These are phyloP conservation scores for Crypturellus tataupa DNA, from an alignment of 2,797 vertebrate genomes.

Conservation along the genomic window DNA sequence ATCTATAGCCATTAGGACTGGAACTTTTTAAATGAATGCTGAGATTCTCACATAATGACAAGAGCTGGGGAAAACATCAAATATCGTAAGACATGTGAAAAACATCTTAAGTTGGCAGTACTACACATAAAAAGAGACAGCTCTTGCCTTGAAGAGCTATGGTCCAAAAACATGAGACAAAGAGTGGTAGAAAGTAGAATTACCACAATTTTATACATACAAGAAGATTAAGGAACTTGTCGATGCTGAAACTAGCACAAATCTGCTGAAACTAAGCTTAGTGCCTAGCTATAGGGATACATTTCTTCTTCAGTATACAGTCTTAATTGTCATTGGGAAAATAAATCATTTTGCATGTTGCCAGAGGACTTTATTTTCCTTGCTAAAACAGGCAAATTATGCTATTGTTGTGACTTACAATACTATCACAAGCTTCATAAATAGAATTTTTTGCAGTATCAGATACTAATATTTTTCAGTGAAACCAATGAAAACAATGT, in stretches of 20 bases:
- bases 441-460: background rate
- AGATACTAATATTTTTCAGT: background rate
- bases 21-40: conserved; percentile 51
- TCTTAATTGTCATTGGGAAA: background rate
- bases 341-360: conserved; percentile 5
- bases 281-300: background rate
- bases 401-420: conserved; percentile 17
- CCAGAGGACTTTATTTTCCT: conserved; percentile 22
- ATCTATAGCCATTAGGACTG: conserved; percentile 52
- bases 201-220: conserved; percentile 21
- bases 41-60: conserved; percentile 60
- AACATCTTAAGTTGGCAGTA: conserved; percentile 39
- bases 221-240: conserved; percentile 21
- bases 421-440: conserved; percentile 12
- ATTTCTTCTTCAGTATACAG: conserved; percentile 15
- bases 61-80: conserved; percentile 60
- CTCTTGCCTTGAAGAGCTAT: conserved; percentile 38
- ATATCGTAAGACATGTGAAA: conserved; percentile 62
- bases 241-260: conserved; percentile 19
- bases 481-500: background rate
- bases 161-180: conserved; percentile 29
- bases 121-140: conserved; percentile 49
- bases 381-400: conserved; percentile 39
- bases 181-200: background rate
- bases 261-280: fast-evolving